These are phyloP conservation scores for Scrobipalpa atriplicella DNA, from an alignment of 2,888 invertebrate genomes.

Conservation along the genomic window DNA sequence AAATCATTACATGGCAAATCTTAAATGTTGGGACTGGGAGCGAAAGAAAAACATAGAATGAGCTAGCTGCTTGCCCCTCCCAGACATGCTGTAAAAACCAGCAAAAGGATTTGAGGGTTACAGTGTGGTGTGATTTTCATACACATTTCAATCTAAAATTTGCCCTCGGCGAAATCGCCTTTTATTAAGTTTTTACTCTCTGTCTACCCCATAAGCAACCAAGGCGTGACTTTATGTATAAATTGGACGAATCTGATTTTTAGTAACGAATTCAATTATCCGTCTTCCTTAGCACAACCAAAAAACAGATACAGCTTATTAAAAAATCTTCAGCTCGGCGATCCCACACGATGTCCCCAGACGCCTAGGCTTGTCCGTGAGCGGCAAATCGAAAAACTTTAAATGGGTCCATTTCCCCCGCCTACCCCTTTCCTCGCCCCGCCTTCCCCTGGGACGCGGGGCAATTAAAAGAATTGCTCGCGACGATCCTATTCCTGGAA, in stretches of 20 bases:
- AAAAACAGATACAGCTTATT: not conserved
- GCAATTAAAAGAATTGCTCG: conserved; percentile 75
- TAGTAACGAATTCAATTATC: not conserved
- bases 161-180: no score
- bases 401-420: conserved; percentile 64
- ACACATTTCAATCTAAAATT: no score
- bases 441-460: conserved; percentile 56
- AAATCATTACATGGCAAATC: no score
- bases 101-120: no score
- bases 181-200: no score
- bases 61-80: no score
- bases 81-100: no score
- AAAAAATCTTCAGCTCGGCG: not conserved
- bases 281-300: not conserved
- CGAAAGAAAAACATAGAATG: no score
- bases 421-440: conserved; percentile 24
- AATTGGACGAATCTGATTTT: not conserved
- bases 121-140: no score
- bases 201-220: no score
- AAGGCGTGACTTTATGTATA: no score
- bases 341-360: conserved; percentile 26
- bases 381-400: conserved; percentile 77
- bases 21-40: no score
- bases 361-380: conserved; percentile 52
- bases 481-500: conserved; percentile 51